Percentiles rank a stretch among this genome's conserved stretches.
phyloP scores from a whole-genome alignment of 1,140 invertebrate species.

The Drosophila parabipectinata region DNA sequence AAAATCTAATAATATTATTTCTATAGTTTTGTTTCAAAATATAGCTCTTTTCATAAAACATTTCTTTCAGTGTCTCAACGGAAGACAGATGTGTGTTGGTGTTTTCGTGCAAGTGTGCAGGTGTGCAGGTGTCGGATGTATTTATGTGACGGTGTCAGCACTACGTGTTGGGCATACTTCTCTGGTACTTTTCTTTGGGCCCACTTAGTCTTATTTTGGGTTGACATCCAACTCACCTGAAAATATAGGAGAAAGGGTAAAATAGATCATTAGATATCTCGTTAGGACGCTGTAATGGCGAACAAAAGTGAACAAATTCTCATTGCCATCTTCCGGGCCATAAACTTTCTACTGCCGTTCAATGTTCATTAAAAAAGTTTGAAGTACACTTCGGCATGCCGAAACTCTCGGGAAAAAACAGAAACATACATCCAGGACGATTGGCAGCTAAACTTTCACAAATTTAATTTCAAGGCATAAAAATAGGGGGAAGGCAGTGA shows the following conservation, averaged over 20 bases:
- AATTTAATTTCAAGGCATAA: slow-evolving; percentile 48
- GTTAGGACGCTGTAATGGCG: slow-evolving; percentile 25
- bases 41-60: neutral
- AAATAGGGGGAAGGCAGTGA: slow-evolving; percentile 7
- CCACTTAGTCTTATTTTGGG: slow-evolving; percentile 26
- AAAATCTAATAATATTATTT: too few species aligned
- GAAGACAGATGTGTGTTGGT: slow-evolving; percentile 20
- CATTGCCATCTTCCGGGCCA: slow-evolving; percentile 30
- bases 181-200: slow-evolving; percentile 27
- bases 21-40: neutral
- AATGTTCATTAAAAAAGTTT: slow-evolving; percentile 70
- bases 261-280: slow-evolving; percentile 51
- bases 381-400: slow-evolving; percentile 32
- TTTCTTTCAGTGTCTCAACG: slow-evolving; percentile 13
- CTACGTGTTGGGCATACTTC: slow-evolving; percentile 56
- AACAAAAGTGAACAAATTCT: slow-evolving; percentile 19
- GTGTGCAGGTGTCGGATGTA: slow-evolving; percentile 1
- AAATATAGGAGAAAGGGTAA: slow-evolving; percentile 41
- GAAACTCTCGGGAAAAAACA: slow-evolving; percentile 22
- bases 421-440: slow-evolving; percentile 20
- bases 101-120: slow-evolving; percentile 7
- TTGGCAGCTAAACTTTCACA: slow-evolving; percentile 43
- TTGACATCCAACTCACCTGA: slow-evolving; percentile 62
- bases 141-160: slow-evolving; percentile 38
- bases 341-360: slow-evolving; percentile 38